Conservation (phyloP, 2,113 vertebrate genomes). For the Falcunculus frontatus region DNA sequence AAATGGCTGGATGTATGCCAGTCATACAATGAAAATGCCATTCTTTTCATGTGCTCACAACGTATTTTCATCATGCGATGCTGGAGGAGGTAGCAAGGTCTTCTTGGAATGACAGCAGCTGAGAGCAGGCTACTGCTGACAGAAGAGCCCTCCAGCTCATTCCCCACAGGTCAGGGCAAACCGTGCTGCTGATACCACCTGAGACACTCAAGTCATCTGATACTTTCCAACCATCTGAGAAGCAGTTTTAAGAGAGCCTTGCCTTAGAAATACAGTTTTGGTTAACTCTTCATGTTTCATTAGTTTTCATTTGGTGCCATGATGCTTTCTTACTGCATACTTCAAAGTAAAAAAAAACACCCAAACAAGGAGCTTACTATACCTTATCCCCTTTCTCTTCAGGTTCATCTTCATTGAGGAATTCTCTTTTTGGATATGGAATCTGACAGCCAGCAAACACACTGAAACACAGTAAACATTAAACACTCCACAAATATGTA, state of each 20-base stretch:
- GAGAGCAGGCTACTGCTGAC: not conserved
- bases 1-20: constrained; percentile 40
- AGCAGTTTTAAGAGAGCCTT: not conserved
- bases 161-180: not conserved
- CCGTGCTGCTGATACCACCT: fast-evolving
- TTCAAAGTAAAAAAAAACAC: not conserved
- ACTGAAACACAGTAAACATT: constrained; percentile 69
- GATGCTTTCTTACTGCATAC: not conserved
- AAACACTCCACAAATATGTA: not conserved
- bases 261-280: not conserved
- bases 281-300: not conserved
- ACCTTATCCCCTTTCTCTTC: constrained; percentile 99
- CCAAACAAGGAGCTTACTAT: not conserved
- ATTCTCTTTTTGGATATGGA: constrained; percentile 97
- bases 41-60: not conserved
- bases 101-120: not conserved
- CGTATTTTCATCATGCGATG: not conserved
- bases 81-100: constrained; percentile 2
- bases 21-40: constrained; percentile 22
- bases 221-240: not conserved
- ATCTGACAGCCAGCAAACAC: constrained; percentile 99
- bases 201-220: not conserved
- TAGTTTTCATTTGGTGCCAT: not conserved
- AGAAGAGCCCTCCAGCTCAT: not conserved
- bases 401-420: constrained; percentile 96